A percentile compares a stretch with the other conserved stretches of the same genome.
phyloP scores from a whole-genome alignment of 2,888 invertebrate species.

The Trachelus troglodyta region DNA sequence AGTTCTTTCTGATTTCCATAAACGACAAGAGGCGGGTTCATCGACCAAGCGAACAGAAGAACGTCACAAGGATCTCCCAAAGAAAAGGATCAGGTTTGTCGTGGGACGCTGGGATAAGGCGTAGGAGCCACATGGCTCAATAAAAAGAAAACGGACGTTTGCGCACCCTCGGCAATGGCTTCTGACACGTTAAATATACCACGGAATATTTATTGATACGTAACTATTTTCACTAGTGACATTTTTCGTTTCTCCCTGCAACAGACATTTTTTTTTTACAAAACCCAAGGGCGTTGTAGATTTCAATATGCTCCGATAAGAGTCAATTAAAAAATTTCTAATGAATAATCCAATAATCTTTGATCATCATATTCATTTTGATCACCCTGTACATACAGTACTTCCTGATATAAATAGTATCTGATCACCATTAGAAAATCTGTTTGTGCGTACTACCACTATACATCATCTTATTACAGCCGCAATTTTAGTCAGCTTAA shows the following conservation, averaged over 20 bases:
- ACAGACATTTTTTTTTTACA: neutral
- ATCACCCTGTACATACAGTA: neutral
- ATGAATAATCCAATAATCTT: neutral
- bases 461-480: neutral
- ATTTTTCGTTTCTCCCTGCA: neutral
- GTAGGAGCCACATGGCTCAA: neutral
- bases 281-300: neutral
- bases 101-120: neutral
- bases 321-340: neutral
- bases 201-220: neutral
- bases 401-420: neutral
- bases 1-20: neutral
- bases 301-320: neutral
- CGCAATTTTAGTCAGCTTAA: neutral
- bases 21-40: neutral
- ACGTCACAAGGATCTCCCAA: neutral
- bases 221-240: neutral
- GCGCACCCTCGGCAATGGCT: neutral
- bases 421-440: neutral
- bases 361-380: neutral
- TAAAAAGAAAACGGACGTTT: neutral
- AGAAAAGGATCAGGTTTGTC: neutral
- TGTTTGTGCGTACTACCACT: neutral
- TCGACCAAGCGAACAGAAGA: neutral
- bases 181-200: neutral